Conservation (phyloP, 2,888 invertebrate species). For the Lepidochrysops patricia region DNA sequence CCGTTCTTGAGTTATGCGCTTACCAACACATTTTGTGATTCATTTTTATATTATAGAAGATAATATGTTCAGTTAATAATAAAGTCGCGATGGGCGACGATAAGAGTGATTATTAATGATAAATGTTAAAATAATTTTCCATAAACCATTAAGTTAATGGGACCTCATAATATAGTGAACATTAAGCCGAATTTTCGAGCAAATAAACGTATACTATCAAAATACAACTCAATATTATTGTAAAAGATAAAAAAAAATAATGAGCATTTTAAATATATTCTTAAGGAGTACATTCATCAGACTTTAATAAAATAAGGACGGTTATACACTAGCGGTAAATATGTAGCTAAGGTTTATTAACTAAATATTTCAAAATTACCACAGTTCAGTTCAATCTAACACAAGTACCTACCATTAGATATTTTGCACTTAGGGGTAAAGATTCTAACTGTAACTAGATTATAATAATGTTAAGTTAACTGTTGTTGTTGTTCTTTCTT, state of each 20-base stretch:
- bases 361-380: no score
- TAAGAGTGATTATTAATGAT: background rate
- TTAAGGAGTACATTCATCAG: conserved; percentile 5
- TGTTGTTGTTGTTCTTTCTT: background rate
- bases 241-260: conserved; percentile 12
- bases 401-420: no score
- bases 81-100: background rate
- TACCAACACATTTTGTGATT: no score
- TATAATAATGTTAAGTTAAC: no score
- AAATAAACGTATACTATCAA: conserved; percentile 1
- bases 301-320: background rate
- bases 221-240: conserved; percentile 11
- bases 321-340: background rate
- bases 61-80: background rate
- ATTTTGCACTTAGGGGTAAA: no score
- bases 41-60: no score
- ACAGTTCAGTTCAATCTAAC: no score
- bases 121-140: background rate
- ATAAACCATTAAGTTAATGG: background rate
- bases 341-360: no score
- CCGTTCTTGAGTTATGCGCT: no score
- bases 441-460: no score
- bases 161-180: background rate
- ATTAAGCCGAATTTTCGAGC: background rate
- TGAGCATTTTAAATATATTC: conserved; percentile 12